Percentiles rank a stretch among this genome's conserved stretches.
phyloP scores from a whole-genome alignment of 2,888 invertebrate genomes.

The Gari tellinella region DNA sequence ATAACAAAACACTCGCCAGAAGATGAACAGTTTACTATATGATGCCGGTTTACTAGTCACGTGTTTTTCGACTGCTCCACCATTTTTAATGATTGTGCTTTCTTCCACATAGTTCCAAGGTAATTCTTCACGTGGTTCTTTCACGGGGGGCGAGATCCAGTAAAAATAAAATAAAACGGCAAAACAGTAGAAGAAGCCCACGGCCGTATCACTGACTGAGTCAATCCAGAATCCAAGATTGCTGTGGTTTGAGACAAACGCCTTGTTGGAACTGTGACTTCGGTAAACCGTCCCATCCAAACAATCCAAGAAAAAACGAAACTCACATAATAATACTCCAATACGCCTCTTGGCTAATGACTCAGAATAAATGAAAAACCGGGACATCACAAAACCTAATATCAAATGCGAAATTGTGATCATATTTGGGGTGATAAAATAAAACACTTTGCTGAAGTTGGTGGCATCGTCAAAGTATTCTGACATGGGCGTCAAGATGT shows the following conservation, averaged over 20 bases:
- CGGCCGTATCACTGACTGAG: conserved; percentile 92
- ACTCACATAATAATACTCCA: conserved; percentile 91
- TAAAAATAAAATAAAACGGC: conserved; percentile 85
- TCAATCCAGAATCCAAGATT: conserved; percentile 93
- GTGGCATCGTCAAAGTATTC: conserved; percentile 88
- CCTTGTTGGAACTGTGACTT: conserved; percentile 85
- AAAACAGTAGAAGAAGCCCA: conserved; percentile 83
- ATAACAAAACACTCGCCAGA: conserved; percentile 74
- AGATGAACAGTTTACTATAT: conserved; percentile 70
- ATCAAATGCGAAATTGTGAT: conserved; percentile 93
- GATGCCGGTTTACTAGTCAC: conserved; percentile 31
- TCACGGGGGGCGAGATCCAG: conserved; percentile 62
- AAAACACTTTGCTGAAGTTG: conserved; percentile 87
- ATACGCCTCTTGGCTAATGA: conserved; percentile 89
- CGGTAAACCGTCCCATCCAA: conserved; percentile 94
- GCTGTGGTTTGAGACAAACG: conserved; percentile 86
- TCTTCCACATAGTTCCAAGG: conserved; percentile 52
- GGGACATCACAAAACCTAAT: conserved; percentile 89
- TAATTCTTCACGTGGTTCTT: conserved; percentile 36
- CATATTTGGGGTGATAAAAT: conserved; percentile 91
- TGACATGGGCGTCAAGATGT: conserved; percentile 92
- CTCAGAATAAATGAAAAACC: conserved; percentile 90
- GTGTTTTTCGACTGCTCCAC: conserved; percentile 50
- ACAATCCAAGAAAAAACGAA: conserved; percentile 93
- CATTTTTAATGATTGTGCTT: conserved; percentile 19